Conservation (phyloP, 2,113 vertebrate species). For the Atractosteus spatula region DNA sequence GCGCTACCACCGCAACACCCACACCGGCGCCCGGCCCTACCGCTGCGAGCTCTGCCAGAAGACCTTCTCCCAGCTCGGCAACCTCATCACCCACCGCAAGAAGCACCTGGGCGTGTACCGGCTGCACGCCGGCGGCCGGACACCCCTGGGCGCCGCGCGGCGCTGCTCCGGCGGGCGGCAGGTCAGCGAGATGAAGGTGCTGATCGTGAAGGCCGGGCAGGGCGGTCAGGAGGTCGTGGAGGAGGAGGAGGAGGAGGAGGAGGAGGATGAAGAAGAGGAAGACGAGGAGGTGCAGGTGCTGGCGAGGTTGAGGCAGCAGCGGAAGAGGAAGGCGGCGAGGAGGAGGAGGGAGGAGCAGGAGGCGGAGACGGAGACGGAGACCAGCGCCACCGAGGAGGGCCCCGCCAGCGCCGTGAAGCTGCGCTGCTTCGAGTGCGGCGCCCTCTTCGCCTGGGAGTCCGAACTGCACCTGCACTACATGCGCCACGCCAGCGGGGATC, state of each 20-base stretch:
- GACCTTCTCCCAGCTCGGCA: slow-evolving; percentile 27
- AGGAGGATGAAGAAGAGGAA: background rate
- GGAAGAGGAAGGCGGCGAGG: background rate
- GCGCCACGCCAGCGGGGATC: slow-evolving; percentile 58
- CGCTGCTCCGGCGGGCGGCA: background rate
- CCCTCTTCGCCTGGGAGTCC: slow-evolving; percentile 48
- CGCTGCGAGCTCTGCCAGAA: slow-evolving; percentile 35
- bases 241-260: background rate
- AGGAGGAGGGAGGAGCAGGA: slow-evolving; percentile 1
- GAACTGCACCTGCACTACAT: slow-evolving; percentile 60
- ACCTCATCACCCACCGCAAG: slow-evolving; percentile 33
- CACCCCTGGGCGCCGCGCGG: background rate
- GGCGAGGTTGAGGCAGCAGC: background rate
- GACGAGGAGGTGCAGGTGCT: background rate
- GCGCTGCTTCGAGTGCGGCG: slow-evolving; percentile 57
- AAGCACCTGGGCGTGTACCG: slow-evolving; percentile 8
- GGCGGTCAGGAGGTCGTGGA: background rate
- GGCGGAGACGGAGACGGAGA: slow-evolving; percentile 12
- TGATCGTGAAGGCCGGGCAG: background rate
- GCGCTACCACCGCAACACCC: slow-evolving; percentile 25
- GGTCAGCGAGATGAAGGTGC: background rate
- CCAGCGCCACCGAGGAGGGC: too few relatives aligned
- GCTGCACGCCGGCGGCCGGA: background rate
- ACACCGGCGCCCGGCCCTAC: slow-evolving; percentile 25
- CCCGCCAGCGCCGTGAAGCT: slow-evolving; percentile 30